phyloP scores from a whole-genome alignment of 2,113 vertebrate species.

The Larimichthys polyactis region DNA sequence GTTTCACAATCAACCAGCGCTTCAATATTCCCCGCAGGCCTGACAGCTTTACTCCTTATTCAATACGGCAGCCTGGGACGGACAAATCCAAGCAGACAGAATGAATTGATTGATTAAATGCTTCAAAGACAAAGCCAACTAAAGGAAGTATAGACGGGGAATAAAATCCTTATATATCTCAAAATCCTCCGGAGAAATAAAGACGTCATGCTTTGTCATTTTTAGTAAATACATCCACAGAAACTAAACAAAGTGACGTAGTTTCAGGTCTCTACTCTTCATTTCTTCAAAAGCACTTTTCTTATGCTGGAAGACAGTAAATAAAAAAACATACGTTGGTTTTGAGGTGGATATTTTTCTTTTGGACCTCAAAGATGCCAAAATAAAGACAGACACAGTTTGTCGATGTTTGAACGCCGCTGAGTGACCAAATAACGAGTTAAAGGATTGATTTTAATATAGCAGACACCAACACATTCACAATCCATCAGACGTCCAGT shows the following conservation, averaged over 20 bases:
- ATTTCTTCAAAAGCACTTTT: slow-evolving; percentile 6
- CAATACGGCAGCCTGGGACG: slow-evolving; percentile 36
- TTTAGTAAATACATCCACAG: slow-evolving; percentile 35
- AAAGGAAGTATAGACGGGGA: slow-evolving; percentile 8
- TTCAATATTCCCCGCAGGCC: slow-evolving; percentile 39
- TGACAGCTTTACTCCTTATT: slow-evolving; percentile 64
- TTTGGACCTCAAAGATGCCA: slow-evolving; percentile 25
- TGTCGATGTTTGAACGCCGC: background rate
- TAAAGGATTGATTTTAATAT: background rate
- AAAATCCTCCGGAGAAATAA: background rate
- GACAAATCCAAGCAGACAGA: slow-evolving; percentile 52
- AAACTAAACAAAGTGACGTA: slow-evolving; percentile 3
- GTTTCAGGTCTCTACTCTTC: slow-evolving; percentile 14
- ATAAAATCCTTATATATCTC: background rate
- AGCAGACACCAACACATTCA: background rate
- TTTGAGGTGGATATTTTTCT: slow-evolving; percentile 9
- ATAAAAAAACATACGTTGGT: background rate
- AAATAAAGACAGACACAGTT: background rate
- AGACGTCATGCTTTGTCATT: slow-evolving; percentile 13
- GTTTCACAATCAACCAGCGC: slow-evolving; percentile 39
- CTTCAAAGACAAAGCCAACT: slow-evolving; percentile 31
- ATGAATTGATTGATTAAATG: slow-evolving; percentile 68
- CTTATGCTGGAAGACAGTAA: background rate
- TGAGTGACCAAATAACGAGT: too few relatives aligned
- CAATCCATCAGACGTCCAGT: too few relatives aligned